Conservation (phyloP, 2,888 invertebrate species). For the Cistogaster globosa region DNA sequence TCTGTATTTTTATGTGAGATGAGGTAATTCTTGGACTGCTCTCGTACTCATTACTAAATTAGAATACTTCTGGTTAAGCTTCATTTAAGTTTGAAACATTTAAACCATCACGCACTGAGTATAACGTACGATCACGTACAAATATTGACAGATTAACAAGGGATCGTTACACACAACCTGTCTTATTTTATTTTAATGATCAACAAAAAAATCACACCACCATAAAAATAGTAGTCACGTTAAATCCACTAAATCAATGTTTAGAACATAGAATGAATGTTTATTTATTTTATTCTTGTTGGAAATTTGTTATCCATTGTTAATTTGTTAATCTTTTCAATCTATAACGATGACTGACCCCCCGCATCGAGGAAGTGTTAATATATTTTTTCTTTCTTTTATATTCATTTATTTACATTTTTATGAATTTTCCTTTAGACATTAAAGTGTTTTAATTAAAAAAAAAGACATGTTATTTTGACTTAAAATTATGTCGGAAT, state of each 20-base stretch:
- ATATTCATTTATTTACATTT: neutral
- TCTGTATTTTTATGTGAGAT: too few species aligned
- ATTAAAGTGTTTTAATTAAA: too few species aligned
- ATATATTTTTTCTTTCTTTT: neutral
- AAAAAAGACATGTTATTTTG: too few species aligned
- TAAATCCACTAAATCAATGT: constrained; percentile 59
- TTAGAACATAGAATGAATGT: neutral
- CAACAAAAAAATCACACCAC: neutral
- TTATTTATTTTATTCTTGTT: constrained; percentile 6
- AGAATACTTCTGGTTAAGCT: neutral
- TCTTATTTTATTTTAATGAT: neutral
- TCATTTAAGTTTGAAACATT: neutral
- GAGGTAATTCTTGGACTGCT: neutral
- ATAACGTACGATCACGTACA: neutral
- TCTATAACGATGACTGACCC: constrained; percentile 41
- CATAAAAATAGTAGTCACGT: constrained; percentile 44
- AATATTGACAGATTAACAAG: neutral
- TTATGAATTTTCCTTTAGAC: too few species aligned
- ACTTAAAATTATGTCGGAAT: too few species aligned
- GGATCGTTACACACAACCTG: neutral
- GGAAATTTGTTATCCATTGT: constrained; percentile 26
- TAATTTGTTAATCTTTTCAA: constrained; percentile 62
- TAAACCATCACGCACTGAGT: neutral
- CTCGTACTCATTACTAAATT: neutral
- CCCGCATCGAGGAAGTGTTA: constrained; percentile 6